A percentile compares a stretch with the other conserved stretches of the same genome.
These are phyloP conservation scores for Anolis sagrei DNA, from an alignment of 2,113 vertebrate species.

Conservation along the genomic window DNA sequence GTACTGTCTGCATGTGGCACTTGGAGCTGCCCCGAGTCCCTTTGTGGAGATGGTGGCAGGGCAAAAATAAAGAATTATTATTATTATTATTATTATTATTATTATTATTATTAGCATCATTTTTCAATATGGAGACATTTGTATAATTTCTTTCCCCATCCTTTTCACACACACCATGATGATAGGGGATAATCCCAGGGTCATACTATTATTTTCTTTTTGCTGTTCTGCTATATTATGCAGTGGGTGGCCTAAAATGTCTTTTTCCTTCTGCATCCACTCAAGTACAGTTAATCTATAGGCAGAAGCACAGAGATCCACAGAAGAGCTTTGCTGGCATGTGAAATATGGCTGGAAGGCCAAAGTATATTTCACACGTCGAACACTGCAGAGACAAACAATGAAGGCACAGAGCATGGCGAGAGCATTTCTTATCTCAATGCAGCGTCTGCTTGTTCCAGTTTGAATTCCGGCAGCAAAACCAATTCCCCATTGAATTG, in stretches of 20 bases:
- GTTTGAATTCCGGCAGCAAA: constrained; percentile 67
- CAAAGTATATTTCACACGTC: constrained; percentile 53
- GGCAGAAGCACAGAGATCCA: constrained; percentile 47
- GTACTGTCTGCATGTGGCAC: too few species aligned
- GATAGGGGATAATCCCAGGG: background rate
- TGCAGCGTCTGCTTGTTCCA: constrained; percentile 47
- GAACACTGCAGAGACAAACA: constrained; percentile 41
- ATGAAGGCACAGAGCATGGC: constrained; percentile 55
- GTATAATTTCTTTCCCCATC: background rate
- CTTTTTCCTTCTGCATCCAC: constrained; percentile 15
- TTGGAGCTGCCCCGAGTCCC: too few species aligned
- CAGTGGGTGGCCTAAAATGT: background rate
- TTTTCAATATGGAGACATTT: background rate
- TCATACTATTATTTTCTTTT: background rate
- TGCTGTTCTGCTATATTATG: background rate
- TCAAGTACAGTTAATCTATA: constrained; percentile 13
- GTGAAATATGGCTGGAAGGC: constrained; percentile 51
- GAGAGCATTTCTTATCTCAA: constrained; percentile 66
- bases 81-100: too few species aligned
- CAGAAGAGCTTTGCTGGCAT: constrained; percentile 58
- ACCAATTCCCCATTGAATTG: constrained; percentile 50
- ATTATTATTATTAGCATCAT: too few species aligned
- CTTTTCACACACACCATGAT: background rate
- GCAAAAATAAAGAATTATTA: too few species aligned
- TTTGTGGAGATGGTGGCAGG: too few species aligned